A percentile compares a stretch with the other conserved stretches of the same genome.
Evolutionary conservation across 2,113 vertebrate genomes (phyloP).

Genomic region (Nettapus auritus): DNA sequence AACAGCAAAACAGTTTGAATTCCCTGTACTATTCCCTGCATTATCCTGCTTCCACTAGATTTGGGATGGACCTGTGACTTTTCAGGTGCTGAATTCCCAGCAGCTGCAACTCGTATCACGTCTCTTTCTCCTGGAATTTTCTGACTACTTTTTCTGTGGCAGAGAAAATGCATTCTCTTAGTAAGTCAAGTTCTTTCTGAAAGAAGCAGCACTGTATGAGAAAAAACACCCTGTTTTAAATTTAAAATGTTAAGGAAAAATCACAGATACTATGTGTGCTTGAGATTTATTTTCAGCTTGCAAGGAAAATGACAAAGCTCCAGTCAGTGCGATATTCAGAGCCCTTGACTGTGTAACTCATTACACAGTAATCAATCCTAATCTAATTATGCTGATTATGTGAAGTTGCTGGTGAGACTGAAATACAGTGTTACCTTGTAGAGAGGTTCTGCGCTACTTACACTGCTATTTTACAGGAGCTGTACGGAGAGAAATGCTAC

Average conservation of each 20-base stretch:
- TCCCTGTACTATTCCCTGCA: neutral
- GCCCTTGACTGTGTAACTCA: neutral
- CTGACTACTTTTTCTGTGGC: neutral
- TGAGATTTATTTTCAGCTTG: neutral
- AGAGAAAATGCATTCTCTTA: neutral
- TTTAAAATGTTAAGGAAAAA: neutral
- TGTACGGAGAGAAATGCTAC: neutral
- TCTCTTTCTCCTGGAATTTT: neutral
- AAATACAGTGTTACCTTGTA: neutral
- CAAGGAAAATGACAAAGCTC: neutral
- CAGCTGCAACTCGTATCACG: neutral
- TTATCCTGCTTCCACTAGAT: neutral
- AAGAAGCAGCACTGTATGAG: neutral
- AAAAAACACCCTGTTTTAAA: neutral
- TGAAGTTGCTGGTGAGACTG: neutral
- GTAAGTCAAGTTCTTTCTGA: neutral
- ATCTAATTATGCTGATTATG: neutral
- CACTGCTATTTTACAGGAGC: neutral
- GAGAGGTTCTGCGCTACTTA: neutral
- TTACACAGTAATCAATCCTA: neutral
- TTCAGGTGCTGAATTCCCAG: neutral
- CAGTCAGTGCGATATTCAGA: neutral
- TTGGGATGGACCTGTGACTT: neutral
- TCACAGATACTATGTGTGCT: neutral
- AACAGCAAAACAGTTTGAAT: neutral